Percentiles rank a stretch among this genome's conserved stretches.
phyloP scores from a whole-genome alignment of 2,113 vertebrate genomes.

The Aldabrachelys gigantea region DNA sequence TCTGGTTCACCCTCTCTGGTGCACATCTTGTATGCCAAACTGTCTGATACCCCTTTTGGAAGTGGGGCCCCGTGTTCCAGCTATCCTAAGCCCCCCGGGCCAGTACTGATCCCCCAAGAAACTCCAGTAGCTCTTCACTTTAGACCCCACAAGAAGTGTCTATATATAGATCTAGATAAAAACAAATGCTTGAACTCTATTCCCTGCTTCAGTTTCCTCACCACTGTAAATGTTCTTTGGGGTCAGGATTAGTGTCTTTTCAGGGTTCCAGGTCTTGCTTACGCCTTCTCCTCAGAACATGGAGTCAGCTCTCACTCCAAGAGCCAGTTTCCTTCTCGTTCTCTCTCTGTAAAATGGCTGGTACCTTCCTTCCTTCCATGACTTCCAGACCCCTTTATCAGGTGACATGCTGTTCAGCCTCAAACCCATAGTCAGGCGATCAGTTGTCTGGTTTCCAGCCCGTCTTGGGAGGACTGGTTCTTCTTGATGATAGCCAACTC shows the following conservation, averaged over 20 bases:
- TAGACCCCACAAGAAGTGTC: neutral
- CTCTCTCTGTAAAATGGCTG: neutral
- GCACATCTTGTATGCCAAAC: neutral
- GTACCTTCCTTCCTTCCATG: too few relatives aligned
- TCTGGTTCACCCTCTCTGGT: too few relatives aligned
- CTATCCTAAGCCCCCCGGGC: neutral
- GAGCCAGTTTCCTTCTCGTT: neutral
- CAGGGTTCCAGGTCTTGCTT: neutral
- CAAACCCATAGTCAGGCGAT: too few relatives aligned
- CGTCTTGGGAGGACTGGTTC: too few relatives aligned
- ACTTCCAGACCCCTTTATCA: too few relatives aligned
- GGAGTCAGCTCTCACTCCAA: neutral
- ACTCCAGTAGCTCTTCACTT: neutral
- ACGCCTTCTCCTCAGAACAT: neutral
- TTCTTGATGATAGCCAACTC: too few relatives aligned
- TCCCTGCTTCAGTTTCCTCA: neutral
- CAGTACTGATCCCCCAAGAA: neutral
- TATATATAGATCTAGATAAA: neutral
- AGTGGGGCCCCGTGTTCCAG: neutral
- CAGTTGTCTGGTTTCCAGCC: too few relatives aligned
- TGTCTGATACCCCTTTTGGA: neutral
- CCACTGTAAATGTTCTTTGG: neutral
- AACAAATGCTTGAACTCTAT: neutral
- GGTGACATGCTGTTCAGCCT: too few relatives aligned
- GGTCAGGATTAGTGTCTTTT: neutral